Evolutionary conservation across 2,888 invertebrate genomes (phyloP), one percentile per base, ranked within the genome.

Genomic region (Pantelozetes paolii): DNA sequence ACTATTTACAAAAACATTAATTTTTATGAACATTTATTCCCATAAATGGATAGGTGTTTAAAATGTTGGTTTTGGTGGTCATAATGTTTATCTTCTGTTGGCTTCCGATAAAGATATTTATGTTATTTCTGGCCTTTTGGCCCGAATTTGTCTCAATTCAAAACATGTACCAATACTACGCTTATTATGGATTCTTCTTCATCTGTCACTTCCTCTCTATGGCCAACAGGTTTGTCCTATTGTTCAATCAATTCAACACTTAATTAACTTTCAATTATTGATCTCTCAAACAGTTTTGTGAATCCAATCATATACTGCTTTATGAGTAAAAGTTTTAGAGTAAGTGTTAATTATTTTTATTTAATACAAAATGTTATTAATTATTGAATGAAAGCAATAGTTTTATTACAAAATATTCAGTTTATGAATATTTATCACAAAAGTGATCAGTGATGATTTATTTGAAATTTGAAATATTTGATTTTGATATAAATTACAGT

Each of bases 261-360:
- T 26, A 54, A 15, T 11, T 26, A 23, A 8, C 11, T 54, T 13
- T 2, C 20, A 54, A 9, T 9, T 13, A 54, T 23, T 62, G 18
- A 30, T 30, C 23, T 62, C 23, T 23, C 13, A 6, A 20, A 67
- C 40, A 71, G 70, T 71, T 74, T 74, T 36, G 74, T 70, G 26
- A 74, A 74, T 70, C 74, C 74, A 30, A 57, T 74, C 54, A 69
- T 74, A 1, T 74, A 74, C 30, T 74, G 70, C 45, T 74, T 74
- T 42, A 74, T 74, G 74, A 59, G 57, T 23, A 70, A 71, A 70
- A 74, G 74, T 32, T 74, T 74, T 50, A 62, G 74, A 40, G 74
- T 74, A 74, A 42, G 74, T 69, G 48, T 48, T 54, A 36, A 36
- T 36, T 36, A 36, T 36, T 36, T 36, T 36, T 9, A 36, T 36